Percentiles rank a stretch among this genome's conserved stretches.
Conservation (phyloP, 2,113 vertebrate species). For the Phylloscopus whistleri region DNA sequence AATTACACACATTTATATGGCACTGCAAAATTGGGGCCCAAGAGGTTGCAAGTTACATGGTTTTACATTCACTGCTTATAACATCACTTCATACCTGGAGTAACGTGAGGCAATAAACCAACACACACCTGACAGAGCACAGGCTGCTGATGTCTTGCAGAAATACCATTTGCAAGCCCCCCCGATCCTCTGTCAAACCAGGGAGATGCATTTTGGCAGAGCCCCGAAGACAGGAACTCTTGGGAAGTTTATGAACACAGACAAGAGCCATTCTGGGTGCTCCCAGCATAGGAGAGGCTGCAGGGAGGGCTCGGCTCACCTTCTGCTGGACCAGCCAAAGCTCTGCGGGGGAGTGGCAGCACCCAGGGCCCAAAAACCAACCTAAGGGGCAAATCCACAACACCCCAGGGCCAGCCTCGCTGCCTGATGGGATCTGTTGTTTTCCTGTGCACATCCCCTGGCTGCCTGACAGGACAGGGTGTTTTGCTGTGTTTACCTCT, state of each 20-base stretch:
- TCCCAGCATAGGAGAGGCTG: rapidly evolving
- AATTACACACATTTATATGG: not conserved
- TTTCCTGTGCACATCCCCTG: rapidly evolving
- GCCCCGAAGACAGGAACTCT: not conserved
- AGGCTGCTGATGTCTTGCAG: not conserved
- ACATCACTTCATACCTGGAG: not conserved
- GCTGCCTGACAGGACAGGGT: not conserved
- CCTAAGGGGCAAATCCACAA: rapidly evolving
- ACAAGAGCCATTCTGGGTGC: rapidly evolving
- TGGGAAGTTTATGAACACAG: not conserved
- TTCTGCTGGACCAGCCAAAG: not conserved
- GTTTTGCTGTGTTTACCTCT: not conserved
- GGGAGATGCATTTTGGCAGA: not conserved
- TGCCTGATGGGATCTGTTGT: not conserved
- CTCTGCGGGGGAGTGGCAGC: rapidly evolving
- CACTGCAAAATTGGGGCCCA: not conserved
- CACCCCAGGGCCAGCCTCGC: rapidly evolving
- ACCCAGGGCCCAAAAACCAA: not conserved
- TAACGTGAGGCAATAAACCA: not conserved
- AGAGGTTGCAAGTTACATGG: not conserved
- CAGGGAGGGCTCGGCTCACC: not conserved
- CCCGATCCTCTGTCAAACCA: not conserved
- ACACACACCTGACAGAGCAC: not conserved
- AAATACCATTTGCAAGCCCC: not conserved
- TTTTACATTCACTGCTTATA: not conserved